Evolutionary conservation across 92 coral and sea anemone genomes (phyloP).

Genomic region (Phenganax subtilis): DNA sequence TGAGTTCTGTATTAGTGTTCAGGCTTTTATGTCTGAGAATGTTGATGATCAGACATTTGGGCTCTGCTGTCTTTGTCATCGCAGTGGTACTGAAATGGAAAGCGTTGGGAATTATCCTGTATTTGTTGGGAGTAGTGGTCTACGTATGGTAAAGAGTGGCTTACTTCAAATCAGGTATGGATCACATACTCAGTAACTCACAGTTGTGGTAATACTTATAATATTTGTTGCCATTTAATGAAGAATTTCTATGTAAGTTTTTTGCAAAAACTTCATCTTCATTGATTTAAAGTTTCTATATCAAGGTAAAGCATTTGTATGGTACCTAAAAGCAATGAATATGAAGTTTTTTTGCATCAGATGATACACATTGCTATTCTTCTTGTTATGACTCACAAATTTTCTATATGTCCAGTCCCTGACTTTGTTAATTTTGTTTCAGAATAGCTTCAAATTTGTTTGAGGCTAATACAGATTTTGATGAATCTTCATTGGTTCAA

Average conservation of each 20-base stretch:
- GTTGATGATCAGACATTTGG: constrained; percentile 82
- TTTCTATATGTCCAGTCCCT: too few species aligned
- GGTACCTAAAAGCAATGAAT: too few species aligned
- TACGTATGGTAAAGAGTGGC: constrained; percentile 80
- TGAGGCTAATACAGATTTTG: constrained; percentile 69
- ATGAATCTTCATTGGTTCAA: constrained; percentile 54
- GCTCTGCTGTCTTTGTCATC: constrained; percentile 69
- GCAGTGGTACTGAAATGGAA: constrained; percentile 77
- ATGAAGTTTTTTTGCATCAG: too few species aligned
- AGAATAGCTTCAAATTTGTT: constrained; percentile 69
- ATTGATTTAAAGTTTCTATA: too few species aligned
- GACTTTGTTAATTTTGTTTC: not conserved
- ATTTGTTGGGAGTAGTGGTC: constrained; percentile 69
- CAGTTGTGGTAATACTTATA: not conserved
- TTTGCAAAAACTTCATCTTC: too few species aligned
- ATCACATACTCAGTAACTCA: not conserved
- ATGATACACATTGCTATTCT: not conserved
- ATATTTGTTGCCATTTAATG: too few species aligned
- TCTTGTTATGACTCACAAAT: not conserved
- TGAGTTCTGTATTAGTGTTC: constrained; percentile 78
- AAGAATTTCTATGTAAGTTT: too few species aligned
- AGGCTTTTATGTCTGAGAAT: constrained; percentile 87
- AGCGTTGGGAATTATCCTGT: constrained; percentile 88
- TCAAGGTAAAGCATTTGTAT: too few species aligned
- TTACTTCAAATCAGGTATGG: constrained; percentile 68